Evolutionary conservation across 2,113 vertebrate genomes (phyloP).

Genomic region (Cyanocitta stelleri): DNA sequence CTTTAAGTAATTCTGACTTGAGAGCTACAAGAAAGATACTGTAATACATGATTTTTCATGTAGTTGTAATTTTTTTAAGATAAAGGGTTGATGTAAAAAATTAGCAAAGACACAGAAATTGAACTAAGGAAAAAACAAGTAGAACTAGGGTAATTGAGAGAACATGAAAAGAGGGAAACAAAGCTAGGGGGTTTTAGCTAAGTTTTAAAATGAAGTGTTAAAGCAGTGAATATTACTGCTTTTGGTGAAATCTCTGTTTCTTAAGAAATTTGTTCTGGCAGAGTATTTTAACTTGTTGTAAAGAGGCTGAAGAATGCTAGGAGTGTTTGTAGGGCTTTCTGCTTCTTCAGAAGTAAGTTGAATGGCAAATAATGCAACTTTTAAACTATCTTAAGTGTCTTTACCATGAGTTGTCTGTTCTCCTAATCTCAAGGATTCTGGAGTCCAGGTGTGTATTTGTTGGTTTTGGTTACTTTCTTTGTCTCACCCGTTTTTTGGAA

Average conservation of each 20-base stretch:
- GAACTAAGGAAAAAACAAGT: background rate
- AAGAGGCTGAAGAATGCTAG: background rate
- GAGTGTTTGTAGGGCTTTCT: background rate
- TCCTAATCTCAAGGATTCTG: background rate
- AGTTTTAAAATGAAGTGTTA: background rate
- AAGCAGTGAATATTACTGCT: background rate
- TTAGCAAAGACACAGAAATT: background rate
- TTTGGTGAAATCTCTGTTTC: background rate
- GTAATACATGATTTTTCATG: background rate
- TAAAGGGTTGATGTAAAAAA: accelerated
- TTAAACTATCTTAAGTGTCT: background rate
- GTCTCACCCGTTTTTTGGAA: background rate
- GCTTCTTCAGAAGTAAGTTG: background rate
- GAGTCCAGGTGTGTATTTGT: background rate
- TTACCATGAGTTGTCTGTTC: background rate
- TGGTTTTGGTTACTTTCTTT: background rate
- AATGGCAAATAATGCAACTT: background rate
- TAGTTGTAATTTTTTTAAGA: background rate
- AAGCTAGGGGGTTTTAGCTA: background rate
- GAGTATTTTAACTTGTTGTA: background rate
- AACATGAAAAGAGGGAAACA: background rate
- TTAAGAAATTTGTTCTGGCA: background rate
- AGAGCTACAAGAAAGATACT: background rate
- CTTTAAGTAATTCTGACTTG: background rate
- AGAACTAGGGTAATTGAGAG: background rate